A percentile compares a stretch with the other conserved stretches of the same genome.
These are phyloP conservation scores for Aphelocoma coerulescens DNA, from an alignment of 2,113 vertebrate species.

Conservation along the genomic window DNA sequence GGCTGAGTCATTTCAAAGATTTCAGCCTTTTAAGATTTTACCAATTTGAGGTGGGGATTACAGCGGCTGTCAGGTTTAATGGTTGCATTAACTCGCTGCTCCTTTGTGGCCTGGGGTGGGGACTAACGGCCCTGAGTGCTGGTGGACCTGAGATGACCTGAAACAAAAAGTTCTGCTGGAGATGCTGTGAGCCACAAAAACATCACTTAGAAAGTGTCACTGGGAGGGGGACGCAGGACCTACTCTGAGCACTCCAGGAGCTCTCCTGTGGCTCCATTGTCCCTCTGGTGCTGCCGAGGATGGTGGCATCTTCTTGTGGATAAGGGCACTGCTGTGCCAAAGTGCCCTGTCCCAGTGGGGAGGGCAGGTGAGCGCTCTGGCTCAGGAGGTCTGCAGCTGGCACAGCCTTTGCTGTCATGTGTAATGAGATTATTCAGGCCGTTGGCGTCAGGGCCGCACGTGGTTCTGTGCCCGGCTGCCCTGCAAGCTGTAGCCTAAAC, in stretches of 20 bases:
- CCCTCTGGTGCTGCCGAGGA: neutral
- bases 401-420: neutral
- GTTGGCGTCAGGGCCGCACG: neutral
- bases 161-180: neutral
- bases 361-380: neutral
- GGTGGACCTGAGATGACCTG: neutral
- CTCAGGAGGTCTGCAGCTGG: neutral
- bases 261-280: neutral
- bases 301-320: neutral
- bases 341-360: accelerated
- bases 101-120: neutral
- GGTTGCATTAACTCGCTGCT: neutral
- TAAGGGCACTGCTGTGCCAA: neutral
- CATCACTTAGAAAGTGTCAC: accelerated
- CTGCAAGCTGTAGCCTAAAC: neutral
- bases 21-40: constrained; percentile 7
- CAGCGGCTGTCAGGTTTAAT: neutral
- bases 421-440: constrained; percentile 46
- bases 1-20: constrained; percentile 1
- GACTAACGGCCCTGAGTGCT: neutral
- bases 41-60: neutral
- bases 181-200: neutral
- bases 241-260: neutral
- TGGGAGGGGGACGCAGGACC: neutral
- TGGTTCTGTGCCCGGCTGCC: neutral